These are phyloP conservation scores for Ctenodactylus gundi DNA, from an alignment of 2,113 vertebrate species.

Conservation along the genomic window DNA sequence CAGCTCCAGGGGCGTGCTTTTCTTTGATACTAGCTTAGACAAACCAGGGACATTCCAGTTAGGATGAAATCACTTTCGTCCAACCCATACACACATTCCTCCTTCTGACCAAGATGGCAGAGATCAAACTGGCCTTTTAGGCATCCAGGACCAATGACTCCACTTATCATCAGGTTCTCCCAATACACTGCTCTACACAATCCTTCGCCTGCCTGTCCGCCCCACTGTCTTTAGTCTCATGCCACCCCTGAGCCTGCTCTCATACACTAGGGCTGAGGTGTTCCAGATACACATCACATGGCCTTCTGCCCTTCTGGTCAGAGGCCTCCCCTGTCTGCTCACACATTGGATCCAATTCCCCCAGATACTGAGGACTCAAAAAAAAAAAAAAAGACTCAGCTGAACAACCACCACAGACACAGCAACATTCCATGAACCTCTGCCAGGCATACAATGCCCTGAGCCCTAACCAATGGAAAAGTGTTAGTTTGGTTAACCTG, in stretches of 20 bases:
- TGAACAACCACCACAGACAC: neutral
- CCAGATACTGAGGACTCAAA: neutral
- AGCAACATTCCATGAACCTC: neutral
- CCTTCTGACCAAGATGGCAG: neutral
- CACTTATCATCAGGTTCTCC: neutral
- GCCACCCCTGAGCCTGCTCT: neutral
- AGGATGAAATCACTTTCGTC: neutral
- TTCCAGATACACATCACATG: neutral
- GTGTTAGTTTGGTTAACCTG: neutral
- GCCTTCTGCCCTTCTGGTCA: no score
- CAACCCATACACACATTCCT: neutral
- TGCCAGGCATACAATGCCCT: neutral
- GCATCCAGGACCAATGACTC: neutral
- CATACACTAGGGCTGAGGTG: neutral
- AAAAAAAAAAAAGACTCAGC: neutral
- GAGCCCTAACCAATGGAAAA: neutral
- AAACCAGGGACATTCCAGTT: neutral
- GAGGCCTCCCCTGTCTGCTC: neutral
- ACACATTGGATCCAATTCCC: neutral
- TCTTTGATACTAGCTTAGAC: neutral
- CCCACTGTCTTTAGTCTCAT: neutral
- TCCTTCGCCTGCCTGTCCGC: neutral
- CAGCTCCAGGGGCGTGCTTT: neutral
- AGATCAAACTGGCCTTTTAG: neutral
- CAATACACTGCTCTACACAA: neutral